phyloP scores from a whole-genome alignment of 2,888 invertebrate genomes.

The Diachrysia chrysitis region DNA sequence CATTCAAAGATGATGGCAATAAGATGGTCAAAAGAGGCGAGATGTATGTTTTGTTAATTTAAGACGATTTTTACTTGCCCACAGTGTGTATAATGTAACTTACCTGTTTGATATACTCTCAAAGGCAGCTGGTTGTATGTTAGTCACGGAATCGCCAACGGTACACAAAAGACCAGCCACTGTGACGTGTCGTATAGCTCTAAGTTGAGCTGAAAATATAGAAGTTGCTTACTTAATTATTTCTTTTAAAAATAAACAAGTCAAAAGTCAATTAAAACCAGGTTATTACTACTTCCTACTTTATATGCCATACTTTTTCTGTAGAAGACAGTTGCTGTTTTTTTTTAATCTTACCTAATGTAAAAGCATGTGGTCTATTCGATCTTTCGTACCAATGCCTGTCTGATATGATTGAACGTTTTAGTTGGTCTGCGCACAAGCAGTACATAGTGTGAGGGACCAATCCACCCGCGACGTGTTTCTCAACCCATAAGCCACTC shows the following conservation, averaged over 20 bases:
- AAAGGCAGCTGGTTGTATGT: constrained; percentile 64
- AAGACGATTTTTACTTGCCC: no score
- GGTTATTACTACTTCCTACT: no score
- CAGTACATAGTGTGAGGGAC: constrained; percentile 96
- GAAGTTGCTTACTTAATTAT: no score
- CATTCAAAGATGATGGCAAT: no score
- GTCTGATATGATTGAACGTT: constrained; percentile 93
- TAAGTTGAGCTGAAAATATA: constrained; percentile 63
- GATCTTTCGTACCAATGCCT: constrained; percentile 91
- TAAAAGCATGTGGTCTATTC: constrained; percentile 64
- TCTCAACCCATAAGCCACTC: constrained; percentile 95
- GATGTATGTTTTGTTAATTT: no score
- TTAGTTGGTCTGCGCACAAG: constrained; percentile 94
- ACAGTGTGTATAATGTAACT: no score
- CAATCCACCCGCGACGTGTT: constrained; percentile 93
- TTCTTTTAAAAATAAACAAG: no score
- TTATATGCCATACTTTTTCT: no score
- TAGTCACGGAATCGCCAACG: constrained; percentile 62
- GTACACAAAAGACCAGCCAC: constrained; percentile 62
- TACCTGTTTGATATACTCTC: constrained; percentile 47
- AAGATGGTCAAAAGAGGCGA: no score
- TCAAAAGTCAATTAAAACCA: no score
- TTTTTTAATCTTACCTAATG: constrained; percentile 62
- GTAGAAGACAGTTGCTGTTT: no score
- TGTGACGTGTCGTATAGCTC: constrained; percentile 59